Conservation (phyloP, 2,888 invertebrate genomes). For the Limenitis camilla region DNA sequence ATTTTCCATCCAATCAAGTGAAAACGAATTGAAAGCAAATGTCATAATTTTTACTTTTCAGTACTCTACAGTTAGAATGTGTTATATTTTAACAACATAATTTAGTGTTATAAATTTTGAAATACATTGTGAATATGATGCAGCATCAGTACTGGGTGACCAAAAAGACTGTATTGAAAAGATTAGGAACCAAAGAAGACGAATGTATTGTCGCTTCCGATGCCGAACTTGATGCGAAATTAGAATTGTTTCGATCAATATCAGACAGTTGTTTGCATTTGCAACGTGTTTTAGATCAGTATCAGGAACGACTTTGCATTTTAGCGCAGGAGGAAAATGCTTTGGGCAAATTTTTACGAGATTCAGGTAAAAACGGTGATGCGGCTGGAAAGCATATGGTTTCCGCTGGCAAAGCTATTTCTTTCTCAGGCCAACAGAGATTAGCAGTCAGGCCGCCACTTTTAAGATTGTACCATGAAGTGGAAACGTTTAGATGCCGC, state of each 20-base stretch:
- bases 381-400: slow-evolving; percentile 79
- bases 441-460: slow-evolving; percentile 90
- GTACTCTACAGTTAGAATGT: background rate
- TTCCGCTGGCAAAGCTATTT: slow-evolving; percentile 86
- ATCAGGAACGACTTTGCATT: slow-evolving; percentile 93
- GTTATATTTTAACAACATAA: background rate
- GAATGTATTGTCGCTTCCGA: slow-evolving; percentile 97
- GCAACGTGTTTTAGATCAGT: slow-evolving; percentile 91
- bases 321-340: slow-evolving; percentile 97
- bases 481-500: slow-evolving; percentile 96
- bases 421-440: slow-evolving; percentile 93
- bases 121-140: slow-evolving; percentile 67
- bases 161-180: slow-evolving; percentile 94
- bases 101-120: slow-evolving; percentile 4
- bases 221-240: slow-evolving; percentile 96
- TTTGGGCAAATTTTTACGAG: slow-evolving; percentile 94
- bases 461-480: slow-evolving; percentile 91
- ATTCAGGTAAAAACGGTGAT: slow-evolving; percentile 92
- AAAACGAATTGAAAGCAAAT: too few species aligned
- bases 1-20: too few species aligned
- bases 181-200: slow-evolving; percentile 97
- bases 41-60: background rate
- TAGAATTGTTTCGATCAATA: slow-evolving; percentile 93
- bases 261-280: slow-evolving; percentile 91
- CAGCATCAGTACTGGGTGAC: slow-evolving; percentile 99